Conservation (phyloP, 2,888 invertebrate species). For the Lycocerus yunnanus region DNA sequence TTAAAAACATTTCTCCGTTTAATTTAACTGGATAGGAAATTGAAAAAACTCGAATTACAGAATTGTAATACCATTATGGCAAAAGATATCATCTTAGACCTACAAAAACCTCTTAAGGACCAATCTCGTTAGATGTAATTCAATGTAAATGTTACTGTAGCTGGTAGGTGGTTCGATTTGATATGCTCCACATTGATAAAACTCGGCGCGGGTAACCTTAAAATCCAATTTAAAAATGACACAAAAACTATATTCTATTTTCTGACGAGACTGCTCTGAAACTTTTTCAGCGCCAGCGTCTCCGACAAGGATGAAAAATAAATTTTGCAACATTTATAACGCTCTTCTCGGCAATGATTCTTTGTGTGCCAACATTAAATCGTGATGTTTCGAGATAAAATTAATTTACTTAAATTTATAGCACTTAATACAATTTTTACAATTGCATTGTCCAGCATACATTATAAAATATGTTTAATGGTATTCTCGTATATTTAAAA, state of each 20-base stretch:
- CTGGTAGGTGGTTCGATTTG: conserved; percentile 9
- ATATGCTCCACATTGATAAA: conserved; percentile 22
- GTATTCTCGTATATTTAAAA: conserved; percentile 8
- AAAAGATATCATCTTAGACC: neutral
- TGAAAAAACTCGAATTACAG: neutral
- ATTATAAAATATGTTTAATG: conserved; percentile 11
- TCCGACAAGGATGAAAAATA: neutral
- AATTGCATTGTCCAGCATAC: conserved; percentile 2
- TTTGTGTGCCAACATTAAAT: neutral
- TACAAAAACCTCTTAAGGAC: neutral
- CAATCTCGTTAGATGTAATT: conserved; percentile 23
- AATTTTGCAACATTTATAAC: neutral
- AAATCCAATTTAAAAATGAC: conserved; percentile 13
- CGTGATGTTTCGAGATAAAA: conserved; percentile 6
- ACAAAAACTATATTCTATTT: neutral
- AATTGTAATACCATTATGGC: neutral
- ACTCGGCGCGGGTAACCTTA: conserved; percentile 14
- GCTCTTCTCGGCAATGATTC: neutral
- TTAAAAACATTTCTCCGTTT: conserved; percentile 1
- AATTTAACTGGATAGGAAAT: neutral
- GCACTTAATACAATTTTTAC: conserved; percentile 10
- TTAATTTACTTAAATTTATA: conserved; percentile 16
- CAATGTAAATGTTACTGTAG: conserved; percentile 26
- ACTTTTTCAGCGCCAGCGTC: neutral
- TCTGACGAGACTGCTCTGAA: neutral